These are phyloP conservation scores for Eledone cirrhosa DNA, from an alignment of 2,888 invertebrate species.

Conservation along the genomic window DNA sequence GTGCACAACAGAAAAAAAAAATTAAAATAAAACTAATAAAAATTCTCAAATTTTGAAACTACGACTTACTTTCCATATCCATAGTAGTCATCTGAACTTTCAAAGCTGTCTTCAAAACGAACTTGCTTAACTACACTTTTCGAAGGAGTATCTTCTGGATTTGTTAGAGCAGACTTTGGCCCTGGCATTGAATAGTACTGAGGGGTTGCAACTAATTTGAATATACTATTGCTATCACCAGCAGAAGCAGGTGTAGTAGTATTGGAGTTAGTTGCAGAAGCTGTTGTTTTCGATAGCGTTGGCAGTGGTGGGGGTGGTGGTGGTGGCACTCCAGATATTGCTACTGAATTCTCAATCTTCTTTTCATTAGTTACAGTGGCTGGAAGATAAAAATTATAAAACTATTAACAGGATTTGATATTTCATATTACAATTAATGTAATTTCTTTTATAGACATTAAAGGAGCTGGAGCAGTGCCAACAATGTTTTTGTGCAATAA, in stretches of 20 bases:
- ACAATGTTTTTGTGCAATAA: no score
- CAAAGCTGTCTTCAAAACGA: conserved; percentile 52
- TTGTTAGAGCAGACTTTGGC: conserved; percentile 23
- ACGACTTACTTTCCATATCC: not conserved
- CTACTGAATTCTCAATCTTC: not conserved
- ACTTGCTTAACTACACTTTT: conserved; percentile 33
- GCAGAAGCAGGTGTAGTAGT: conserved; percentile 30
- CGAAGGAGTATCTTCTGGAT: not conserved
- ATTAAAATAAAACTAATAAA: no score
- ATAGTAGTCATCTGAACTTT: conserved; percentile 42
- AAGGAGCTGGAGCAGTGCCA: no score
- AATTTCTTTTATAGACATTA: no score
- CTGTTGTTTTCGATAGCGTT: not conserved
- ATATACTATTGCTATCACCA: conserved; percentile 46
- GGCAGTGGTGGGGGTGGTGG: conserved; percentile 30
- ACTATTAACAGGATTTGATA: conserved; percentile 32
- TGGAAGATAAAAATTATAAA: conserved; percentile 25
- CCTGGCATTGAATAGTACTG: conserved; percentile 29
- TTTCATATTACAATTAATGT: no score
- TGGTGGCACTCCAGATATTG: not conserved
- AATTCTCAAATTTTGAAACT: no score
- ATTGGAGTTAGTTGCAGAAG: conserved; percentile 26
- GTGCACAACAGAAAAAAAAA: no score
- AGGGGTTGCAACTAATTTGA: conserved; percentile 52
- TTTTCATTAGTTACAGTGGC: conserved; percentile 25